Conservation (phyloP, 2,888 invertebrate genomes). For the Caenorhabditis sp. region DNA sequence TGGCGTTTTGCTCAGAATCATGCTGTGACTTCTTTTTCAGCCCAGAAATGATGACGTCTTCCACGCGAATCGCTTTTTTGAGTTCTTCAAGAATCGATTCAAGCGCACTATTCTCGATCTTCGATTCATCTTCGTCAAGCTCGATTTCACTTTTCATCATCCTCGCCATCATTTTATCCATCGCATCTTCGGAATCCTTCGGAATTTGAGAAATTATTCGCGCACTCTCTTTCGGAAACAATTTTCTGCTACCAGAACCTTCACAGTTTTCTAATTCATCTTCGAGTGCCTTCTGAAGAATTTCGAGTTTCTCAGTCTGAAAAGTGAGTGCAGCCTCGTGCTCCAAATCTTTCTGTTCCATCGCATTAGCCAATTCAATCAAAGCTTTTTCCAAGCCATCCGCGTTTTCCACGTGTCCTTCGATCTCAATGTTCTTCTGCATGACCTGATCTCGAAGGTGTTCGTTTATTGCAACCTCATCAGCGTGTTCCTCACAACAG, state of each 20-base stretch:
- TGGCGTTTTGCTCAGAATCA: neutral
- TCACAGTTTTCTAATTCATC: neutral
- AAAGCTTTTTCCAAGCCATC: conserved; percentile 6
- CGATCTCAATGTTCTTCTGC: conserved; percentile 18
- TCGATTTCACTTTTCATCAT: conserved; percentile 1
- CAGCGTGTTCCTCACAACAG: neutral
- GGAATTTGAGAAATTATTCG: neutral
- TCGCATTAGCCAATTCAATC: conserved; percentile 1
- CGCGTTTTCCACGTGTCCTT: too few species aligned
- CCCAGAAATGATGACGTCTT: neutral
- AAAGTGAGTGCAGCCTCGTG: neutral
- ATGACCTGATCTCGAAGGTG: conserved; percentile 13
- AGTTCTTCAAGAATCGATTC: neutral
- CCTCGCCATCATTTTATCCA: neutral
- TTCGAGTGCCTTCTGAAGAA: conserved; percentile 16
- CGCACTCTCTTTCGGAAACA: neutral
- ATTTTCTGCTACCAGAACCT: neutral
- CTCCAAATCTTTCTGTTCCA: neutral
- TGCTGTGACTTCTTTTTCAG: too few species aligned
- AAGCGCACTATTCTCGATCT: neutral
- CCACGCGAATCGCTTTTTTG: neutral
- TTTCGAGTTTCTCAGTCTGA: neutral
- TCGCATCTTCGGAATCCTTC: neutral
- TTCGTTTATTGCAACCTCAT: neutral
- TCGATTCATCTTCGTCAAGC: neutral